Conservation (phyloP, 2,888 invertebrate species). For the Xanthia icteritia region DNA sequence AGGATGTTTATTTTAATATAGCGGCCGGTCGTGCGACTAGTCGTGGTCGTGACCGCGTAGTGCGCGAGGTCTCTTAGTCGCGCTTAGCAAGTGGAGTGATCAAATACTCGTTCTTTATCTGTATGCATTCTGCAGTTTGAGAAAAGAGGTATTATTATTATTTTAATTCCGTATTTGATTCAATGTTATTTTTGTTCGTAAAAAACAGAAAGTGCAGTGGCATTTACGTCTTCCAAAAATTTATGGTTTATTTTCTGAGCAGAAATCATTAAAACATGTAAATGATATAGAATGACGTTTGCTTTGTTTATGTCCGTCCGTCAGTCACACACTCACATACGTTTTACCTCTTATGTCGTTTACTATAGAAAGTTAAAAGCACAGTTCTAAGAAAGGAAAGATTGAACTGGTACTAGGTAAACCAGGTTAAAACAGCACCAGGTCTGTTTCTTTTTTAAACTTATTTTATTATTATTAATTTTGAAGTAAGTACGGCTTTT, state of each 20-base stretch:
- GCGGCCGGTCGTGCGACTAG: no score
- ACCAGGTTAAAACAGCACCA: constrained; percentile 31
- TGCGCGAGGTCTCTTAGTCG: background rate
- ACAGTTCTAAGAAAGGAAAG: constrained; percentile 41
- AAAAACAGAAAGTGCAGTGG: background rate
- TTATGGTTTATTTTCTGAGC: background rate
- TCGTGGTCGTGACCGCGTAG: no score
- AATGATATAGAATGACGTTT: constrained; percentile 11
- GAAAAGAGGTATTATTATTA: background rate
- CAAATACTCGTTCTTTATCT: background rate
- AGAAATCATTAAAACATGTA: background rate
- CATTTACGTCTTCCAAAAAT: background rate
- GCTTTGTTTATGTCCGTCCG: constrained; percentile 5
- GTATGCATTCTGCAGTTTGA: background rate
- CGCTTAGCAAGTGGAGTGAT: background rate
- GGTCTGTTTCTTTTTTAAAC: background rate
- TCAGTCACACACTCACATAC: constrained; percentile 23
- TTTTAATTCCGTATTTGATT: background rate
- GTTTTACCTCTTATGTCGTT: constrained; percentile 31
- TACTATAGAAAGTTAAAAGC: constrained; percentile 45
- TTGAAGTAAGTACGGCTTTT: no score
- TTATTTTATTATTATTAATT: background rate
- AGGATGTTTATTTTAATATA: no score
- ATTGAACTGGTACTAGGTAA: constrained; percentile 24
- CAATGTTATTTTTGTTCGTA: background rate